phyloP scores from a whole-genome alignment of 2,888 invertebrate species.

The Leptinotarsa haldemani region DNA sequence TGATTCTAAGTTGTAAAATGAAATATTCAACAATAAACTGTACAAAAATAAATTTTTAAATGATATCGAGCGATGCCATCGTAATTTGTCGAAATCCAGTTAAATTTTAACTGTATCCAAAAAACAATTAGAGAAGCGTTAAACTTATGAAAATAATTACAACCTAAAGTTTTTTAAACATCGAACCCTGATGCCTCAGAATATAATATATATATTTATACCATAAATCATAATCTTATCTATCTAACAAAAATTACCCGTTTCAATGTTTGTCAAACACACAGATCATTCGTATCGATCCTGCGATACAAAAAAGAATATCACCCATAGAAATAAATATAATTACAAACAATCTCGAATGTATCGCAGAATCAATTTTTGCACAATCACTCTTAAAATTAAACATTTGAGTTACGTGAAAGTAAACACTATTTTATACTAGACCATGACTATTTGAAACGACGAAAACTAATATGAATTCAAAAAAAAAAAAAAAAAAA shows the following conservation, averaged over 20 bases:
- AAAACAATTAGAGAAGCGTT: slow-evolving; percentile 50
- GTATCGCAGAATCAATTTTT: slow-evolving; percentile 40
- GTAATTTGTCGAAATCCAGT: slow-evolving; percentile 4
- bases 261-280: slow-evolving; percentile 38
- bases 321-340: slow-evolving; percentile 51
- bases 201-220: slow-evolving; percentile 36
- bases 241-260: slow-evolving; percentile 48
- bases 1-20: not conserved
- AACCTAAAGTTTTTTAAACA: slow-evolving; percentile 47
- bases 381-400: slow-evolving; percentile 37
- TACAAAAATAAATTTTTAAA: slow-evolving; percentile 5
- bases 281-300: slow-evolving; percentile 40
- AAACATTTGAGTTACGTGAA: slow-evolving; percentile 33
- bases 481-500: not conserved
- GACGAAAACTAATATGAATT: slow-evolving; percentile 10
- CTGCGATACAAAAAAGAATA: slow-evolving; percentile 46
- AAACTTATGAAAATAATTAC: slow-evolving; percentile 44
- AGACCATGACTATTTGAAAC: slow-evolving; percentile 11
- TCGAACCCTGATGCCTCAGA: slow-evolving; percentile 60
- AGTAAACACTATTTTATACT: slow-evolving; percentile 14
- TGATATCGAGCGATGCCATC: not conserved
- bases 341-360: slow-evolving; percentile 48
- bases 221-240: slow-evolving; percentile 38
- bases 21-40: slow-evolving; percentile 2
- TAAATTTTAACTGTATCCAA: slow-evolving; percentile 25